Percentiles rank a stretch among this genome's conserved stretches.
Conservation (phyloP, 2,797 vertebrate genomes). For the Discoglossus pictus region DNA sequence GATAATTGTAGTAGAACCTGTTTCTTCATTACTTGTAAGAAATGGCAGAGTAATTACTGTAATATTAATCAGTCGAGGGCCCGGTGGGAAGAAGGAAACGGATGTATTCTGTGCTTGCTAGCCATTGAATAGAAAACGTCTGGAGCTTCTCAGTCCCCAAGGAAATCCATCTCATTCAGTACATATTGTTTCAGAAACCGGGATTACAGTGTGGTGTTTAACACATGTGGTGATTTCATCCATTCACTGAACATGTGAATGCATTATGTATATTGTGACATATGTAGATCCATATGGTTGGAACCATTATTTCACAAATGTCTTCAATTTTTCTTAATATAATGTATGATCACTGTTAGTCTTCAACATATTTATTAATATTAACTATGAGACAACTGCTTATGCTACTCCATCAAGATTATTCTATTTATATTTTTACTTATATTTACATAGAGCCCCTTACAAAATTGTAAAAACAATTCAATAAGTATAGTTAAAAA, state of each 20-base stretch:
- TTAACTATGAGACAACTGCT: no score
- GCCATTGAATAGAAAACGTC: constrained; percentile 13
- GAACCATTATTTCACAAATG: no score
- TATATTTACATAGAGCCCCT: no score
- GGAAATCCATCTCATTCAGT: neutral
- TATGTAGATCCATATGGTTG: no score
- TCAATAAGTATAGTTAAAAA: no score
- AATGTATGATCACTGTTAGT: no score
- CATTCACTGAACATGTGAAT: neutral
- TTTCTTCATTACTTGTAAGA: constrained; percentile 31
- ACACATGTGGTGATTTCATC: neutral
- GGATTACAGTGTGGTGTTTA: neutral
- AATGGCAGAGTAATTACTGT: constrained; percentile 42
- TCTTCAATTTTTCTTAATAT: no score
- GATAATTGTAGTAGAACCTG: constrained; percentile 26
- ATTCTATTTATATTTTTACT: no score
- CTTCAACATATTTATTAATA: no score
- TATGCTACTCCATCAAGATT: no score
- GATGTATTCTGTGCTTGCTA: constrained; percentile 25
- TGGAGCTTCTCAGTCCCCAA: neutral
- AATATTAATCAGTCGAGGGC: constrained; percentile 45
- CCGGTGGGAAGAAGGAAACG: constrained; percentile 25
- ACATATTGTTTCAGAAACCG: neutral
- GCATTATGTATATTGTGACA: no score
- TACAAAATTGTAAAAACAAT: no score